Evolutionary conservation across 2,113 vertebrate species (phyloP).

Genomic region (Hyaena hyaena): DNA sequence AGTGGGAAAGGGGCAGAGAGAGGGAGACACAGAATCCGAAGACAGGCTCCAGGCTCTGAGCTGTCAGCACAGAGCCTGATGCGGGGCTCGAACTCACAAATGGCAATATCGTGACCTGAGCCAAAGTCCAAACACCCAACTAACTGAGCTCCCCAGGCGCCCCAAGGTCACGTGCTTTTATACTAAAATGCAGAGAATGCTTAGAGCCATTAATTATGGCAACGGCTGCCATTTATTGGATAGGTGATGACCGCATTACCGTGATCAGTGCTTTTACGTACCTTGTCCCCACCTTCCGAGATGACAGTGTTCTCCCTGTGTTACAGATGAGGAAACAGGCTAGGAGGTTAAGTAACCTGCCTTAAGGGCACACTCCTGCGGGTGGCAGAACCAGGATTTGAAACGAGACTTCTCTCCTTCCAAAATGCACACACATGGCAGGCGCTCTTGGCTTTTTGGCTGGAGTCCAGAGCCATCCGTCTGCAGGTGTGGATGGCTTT

Average conservation of each 20-base stretch:
- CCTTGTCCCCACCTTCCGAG: background rate
- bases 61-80: no score
- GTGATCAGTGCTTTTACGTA: background rate
- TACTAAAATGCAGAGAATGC: background rate
- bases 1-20: no score
- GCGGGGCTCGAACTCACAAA: no score
- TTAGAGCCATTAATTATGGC: fast-evolving
- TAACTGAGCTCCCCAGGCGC: no score
- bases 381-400: background rate
- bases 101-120: no score
- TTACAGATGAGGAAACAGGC: background rate
- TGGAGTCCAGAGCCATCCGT: background rate
- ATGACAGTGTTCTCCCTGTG: background rate
- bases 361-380: background rate
- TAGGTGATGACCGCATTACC: background rate
- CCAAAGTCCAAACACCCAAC: no score
- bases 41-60: no score
- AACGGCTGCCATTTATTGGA: background rate
- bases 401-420: background rate
- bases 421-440: fast-evolving
- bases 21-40: no score
- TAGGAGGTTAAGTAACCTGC: background rate
- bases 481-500: background rate
- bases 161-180: background rate
- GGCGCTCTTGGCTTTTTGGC: background rate